A percentile compares a stretch with the other conserved stretches of the same genome.
Conservation (phyloP, 2,888 invertebrate genomes). For the Minunthozetes semirufus region DNA sequence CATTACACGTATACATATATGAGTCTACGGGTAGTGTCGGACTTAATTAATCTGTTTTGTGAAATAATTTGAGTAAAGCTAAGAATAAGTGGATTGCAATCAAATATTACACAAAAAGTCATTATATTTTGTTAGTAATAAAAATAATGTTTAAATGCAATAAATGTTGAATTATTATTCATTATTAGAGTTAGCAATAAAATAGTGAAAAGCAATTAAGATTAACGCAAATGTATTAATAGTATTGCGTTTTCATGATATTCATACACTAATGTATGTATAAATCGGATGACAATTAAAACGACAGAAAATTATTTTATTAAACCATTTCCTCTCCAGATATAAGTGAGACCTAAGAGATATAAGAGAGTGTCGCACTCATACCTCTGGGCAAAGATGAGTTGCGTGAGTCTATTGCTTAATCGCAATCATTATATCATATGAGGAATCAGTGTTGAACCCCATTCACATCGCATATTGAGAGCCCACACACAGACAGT, state of each 20-base stretch:
- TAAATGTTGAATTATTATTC: too few relatives aligned
- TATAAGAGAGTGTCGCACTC: slow-evolving; percentile 18
- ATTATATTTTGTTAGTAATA: too few relatives aligned
- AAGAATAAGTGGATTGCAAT: too few relatives aligned
- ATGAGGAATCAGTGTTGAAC: background rate
- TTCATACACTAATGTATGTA: background rate
- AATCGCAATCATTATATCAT: slow-evolving; percentile 20
- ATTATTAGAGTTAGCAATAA: background rate
- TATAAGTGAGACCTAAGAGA: slow-evolving; percentile 8
- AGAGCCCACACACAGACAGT: background rate
- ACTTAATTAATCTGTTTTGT: too few relatives aligned
- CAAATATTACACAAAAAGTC: too few relatives aligned
- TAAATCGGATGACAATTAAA: background rate
- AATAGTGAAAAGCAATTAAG: background rate
- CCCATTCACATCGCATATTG: slow-evolving; percentile 1
- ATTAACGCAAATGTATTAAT: too few relatives aligned
- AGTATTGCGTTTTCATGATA: background rate
- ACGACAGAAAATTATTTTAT: slow-evolving; percentile 12
- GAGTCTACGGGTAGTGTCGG: too few relatives aligned
- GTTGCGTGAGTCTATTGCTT: slow-evolving; percentile 22
- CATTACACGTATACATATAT: too few relatives aligned
- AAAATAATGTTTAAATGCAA: too few relatives aligned
- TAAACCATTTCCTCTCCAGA: background rate
- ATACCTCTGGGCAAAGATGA: slow-evolving; percentile 11
- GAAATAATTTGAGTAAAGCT: too few relatives aligned